These are phyloP conservation scores for Hippocampus mohnikei DNA, from an alignment of 2,113 vertebrate species.

Conservation along the genomic window DNA sequence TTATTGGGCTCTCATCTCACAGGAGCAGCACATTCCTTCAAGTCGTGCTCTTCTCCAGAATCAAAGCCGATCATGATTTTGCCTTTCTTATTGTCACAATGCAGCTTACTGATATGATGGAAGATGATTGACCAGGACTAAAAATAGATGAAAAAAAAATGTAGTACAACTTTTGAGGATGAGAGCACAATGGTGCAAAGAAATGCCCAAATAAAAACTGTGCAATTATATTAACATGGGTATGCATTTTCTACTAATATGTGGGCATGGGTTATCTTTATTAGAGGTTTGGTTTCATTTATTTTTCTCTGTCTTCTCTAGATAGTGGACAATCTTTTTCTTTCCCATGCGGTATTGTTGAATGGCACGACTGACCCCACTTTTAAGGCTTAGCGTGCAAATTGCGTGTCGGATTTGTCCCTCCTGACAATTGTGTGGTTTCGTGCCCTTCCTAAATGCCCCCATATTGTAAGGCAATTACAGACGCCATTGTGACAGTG, in stretches of 20 bases:
- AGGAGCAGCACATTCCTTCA: no score
- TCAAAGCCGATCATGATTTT: conserved; percentile 51
- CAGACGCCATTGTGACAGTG: background rate
- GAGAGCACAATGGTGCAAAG: background rate
- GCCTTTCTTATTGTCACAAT: conserved; percentile 27
- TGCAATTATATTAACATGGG: conserved; percentile 4
- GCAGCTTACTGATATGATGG: conserved; percentile 26
- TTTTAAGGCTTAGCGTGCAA: background rate
- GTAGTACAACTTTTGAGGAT: conserved; percentile 49
- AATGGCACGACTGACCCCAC: background rate
- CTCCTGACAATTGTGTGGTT: background rate
- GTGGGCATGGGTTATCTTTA: background rate
- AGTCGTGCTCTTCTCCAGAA: no score
- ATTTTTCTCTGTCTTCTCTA: background rate
- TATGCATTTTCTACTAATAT: background rate
- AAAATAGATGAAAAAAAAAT: background rate
- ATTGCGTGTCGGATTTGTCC: background rate
- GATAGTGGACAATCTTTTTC: background rate
- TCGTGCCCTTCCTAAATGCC: background rate
- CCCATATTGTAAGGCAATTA: background rate
- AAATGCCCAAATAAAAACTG: conserved; percentile 37
- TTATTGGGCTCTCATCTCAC: conserved; percentile 9
- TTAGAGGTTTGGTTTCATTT: background rate
- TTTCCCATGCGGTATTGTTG: background rate
- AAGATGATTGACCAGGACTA: background rate